Evolutionary conservation across 2,888 invertebrate species (phyloP).

Genomic region (Clivina fossor): DNA sequence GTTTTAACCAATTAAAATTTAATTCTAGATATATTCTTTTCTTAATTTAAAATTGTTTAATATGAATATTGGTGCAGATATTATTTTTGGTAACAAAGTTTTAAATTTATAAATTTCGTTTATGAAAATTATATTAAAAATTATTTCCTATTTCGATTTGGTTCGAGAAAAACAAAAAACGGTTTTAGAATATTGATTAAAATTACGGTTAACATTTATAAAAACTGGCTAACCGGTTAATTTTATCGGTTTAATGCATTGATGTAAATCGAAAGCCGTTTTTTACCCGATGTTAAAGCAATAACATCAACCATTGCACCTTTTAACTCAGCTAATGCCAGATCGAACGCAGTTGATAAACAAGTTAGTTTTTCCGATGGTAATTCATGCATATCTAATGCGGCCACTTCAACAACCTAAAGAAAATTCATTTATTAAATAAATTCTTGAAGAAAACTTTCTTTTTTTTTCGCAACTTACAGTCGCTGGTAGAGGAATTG

Average conservation of each 20-base stretch:
- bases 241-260: too few relatives aligned
- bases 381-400: conserved; percentile 50
- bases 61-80: not conserved
- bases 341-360: conserved; percentile 52
- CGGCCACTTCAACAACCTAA: conserved; percentile 54
- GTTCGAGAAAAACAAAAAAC: not conserved
- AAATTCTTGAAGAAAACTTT: conserved; percentile 5
- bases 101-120: not conserved
- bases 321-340: conserved; percentile 55
- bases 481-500: conserved; percentile 52
- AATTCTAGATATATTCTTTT: too few relatives aligned
- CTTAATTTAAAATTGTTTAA: conserved; percentile 3
- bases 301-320: conserved; percentile 51
- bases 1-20: too few relatives aligned
- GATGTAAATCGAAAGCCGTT: too few relatives aligned
- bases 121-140: conserved; percentile 1
- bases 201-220: not conserved
- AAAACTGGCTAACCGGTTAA: too few relatives aligned
- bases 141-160: not conserved
- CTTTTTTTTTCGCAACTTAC: conserved; percentile 43
- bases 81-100: not conserved
- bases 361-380: conserved; percentile 55
- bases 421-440: conserved; percentile 34
- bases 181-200: not conserved
- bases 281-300: conserved; percentile 46